Evolutionary conservation across 2,888 invertebrate genomes (phyloP), one percentile per base, ranked within the genome.

Genomic region (Amiota mariae): DNA sequence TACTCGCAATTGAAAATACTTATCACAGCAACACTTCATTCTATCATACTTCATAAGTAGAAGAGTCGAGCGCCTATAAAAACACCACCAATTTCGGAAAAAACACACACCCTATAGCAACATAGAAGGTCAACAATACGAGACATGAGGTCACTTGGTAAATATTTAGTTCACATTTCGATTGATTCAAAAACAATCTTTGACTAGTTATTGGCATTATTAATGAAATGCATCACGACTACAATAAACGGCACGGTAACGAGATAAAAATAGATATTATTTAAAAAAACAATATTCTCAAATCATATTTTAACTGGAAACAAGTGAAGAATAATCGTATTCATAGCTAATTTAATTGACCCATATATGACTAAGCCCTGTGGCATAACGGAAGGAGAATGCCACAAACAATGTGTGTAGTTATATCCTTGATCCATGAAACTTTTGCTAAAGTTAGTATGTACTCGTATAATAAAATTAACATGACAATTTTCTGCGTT

Each of bases 211-310:
- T 57, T 64, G 77, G 72, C 70, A 78, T 78, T 77, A 82, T 85
- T 77, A 71, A 78, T 64, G 46, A 57, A 61, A 59, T 15, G 12
- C 47, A 64, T 4, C 46, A 64, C 6, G 36, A 64, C n/a, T 64
- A 15, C 20, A 71, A 76, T 68, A 75, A 80, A 80, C 82, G 83
- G 85, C 84, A 80, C 82, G 83, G 85, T 82, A 84, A 36, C n/a
- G 56, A 18, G 1, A 8, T 36, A 13, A 47, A 12, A 6, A 36
- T 6, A 6, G 6, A 36, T 6, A 36, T 36, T 36, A 36, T 36
- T 6, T 6, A 36, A 36, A 6, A 6, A 0, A 36, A 4, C 6
- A 36, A 36, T 36, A 36, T 4, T 36, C 36, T 36, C 6, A 2
- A 36, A 36, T 36, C 36, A 36, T 36, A 36, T 36, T 6, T 36